These are phyloP conservation scores for Bos taurus DNA, from an alignment of 2,113 vertebrate genomes.

Conservation along the genomic window ARS-UCD2.0 NC_037334.1:66975001-66975500, in stretches of 20 bases:
- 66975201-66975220: not conserved
- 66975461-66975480: not conserved
- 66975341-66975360: not conserved
- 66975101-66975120: not conserved
- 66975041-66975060: not conserved
- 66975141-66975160: not conserved
- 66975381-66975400: not conserved
- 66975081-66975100: not conserved
- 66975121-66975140: not conserved
- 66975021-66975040: not conserved
- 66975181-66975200: not conserved
- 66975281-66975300: rapidly evolving
- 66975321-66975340: not conserved
- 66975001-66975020: not conserved
- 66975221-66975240: not conserved
- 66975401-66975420: not conserved
- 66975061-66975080: rapidly evolving
- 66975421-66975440: not conserved
- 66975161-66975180: not conserved
- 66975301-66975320: not conserved
- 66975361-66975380: not conserved
- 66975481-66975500: not conserved
- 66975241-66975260: not conserved
- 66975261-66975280: not conserved
- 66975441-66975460: not conserved